Evolutionary conservation across 2,113 vertebrate species (phyloP), one percentile per base, ranked within the genome.

Genomic region (Illadopsis cleaveri): DNA sequence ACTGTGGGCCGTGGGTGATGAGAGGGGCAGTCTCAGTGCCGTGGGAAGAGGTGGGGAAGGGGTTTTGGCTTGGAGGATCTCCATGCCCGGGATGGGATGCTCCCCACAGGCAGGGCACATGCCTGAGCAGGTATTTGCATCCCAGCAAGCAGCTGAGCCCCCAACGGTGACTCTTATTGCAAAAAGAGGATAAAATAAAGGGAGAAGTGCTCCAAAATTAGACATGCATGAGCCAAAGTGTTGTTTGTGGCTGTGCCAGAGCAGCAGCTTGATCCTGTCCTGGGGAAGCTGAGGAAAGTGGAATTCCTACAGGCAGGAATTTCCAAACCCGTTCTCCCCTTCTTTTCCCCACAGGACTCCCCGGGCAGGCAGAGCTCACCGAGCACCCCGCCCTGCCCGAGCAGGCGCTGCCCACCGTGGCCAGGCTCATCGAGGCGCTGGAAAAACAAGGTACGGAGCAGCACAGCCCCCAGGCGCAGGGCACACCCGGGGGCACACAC

Each of bases 341-440:
- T 94, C 86, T 96, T 82, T 94, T 84, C 91, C 20, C 76, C 92
- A 45, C 96, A 98, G 97, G 96, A 21, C 79, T 50, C 33, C 57
- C 84, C 1, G 97, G 96, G 75, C 96, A 97, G 89, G 75, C 86
- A 51, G 98, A 98, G 57, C 81, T 86, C 28, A 1, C 80, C 0
- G 97, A 98, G 77, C 94, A 88, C n/a, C 94, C 96, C 33, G 38
- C 80, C 6, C 90, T 98, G 6, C 96, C 98, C 1, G 98, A 98
- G 89, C 97, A 98, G 89, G 96, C 97, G 0, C 96, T 98, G 33
- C 82, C 84, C 6, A 97, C 98, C 5, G 96, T 98, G 58, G 89
- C 94, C 94, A 98, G 97, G 86, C 97, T 98, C 93, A 96, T 97
- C 6, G 98, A 98, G 68, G 98, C 98, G 0, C 81, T 98, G 64